These are phyloP conservation scores for Papilio aristodemus DNA, from an alignment of 1,140 invertebrate genomes.

Conservation along the genomic window DNA sequence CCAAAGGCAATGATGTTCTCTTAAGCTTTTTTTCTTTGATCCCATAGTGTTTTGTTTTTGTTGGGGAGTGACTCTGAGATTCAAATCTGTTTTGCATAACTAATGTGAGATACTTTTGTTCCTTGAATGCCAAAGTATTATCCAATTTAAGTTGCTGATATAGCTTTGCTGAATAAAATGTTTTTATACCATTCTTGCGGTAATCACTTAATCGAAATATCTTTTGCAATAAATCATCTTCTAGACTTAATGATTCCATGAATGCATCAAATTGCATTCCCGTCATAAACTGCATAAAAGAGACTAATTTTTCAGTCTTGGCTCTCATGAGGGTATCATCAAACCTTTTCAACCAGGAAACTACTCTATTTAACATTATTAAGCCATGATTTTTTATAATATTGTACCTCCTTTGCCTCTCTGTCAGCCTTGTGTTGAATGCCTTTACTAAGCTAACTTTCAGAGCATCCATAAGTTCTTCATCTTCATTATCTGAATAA, in stretches of 20 bases:
- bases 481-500: constrained; percentile 77
- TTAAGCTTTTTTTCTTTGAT: constrained; percentile 51
- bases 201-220: constrained; percentile 85
- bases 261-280: constrained; percentile 89
- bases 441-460: constrained; percentile 85
- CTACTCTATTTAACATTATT: constrained; percentile 85
- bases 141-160: constrained; percentile 85
- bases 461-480: constrained; percentile 82
- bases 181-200: constrained; percentile 86
- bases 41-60: constrained; percentile 45
- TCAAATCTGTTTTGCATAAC: constrained; percentile 67
- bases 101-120: constrained; percentile 76
- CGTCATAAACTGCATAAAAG: constrained; percentile 87
- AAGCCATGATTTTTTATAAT: constrained; percentile 90
- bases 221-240: constrained; percentile 84
- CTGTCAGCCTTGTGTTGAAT: constrained; percentile 87
- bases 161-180: constrained; percentile 83
- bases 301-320: constrained; percentile 83
- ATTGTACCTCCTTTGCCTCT: constrained; percentile 85
- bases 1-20: constrained; percentile 82
- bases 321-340: constrained; percentile 83
- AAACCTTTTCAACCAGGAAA: constrained; percentile 84
- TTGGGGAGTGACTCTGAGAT: constrained; percentile 55
- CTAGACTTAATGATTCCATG: constrained; percentile 87
- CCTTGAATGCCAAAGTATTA: constrained; percentile 81